Percentiles rank a stretch among this genome's conserved stretches.
phyloP scores from a whole-genome alignment of 2,113 vertebrate genomes.

The Globicephala melas region DNA sequence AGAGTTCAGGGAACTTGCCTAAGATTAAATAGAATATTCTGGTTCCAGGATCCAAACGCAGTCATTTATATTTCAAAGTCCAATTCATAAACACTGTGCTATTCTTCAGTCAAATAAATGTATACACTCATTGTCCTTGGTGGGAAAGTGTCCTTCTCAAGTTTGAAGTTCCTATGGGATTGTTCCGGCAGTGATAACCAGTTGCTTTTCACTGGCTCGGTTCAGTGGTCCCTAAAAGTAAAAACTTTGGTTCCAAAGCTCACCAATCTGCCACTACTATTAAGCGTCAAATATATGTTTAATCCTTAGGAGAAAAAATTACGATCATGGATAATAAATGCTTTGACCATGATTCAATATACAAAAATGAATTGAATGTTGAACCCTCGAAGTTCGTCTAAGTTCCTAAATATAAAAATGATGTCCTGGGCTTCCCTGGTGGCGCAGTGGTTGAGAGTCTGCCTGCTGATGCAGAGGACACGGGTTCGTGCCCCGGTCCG shows the following conservation, averaged over 20 bases:
- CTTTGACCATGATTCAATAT: neutral
- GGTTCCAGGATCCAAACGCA: neutral
- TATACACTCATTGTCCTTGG: neutral
- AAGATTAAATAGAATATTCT: neutral
- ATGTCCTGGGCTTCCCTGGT: neutral
- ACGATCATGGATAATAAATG: neutral
- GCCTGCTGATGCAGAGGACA: too few relatives aligned
- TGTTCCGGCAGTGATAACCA: neutral
- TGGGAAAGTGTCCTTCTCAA: neutral
- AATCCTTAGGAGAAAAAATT: neutral
- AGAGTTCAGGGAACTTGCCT: neutral
- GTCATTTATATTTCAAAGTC: neutral
- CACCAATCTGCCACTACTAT: neutral
- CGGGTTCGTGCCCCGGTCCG: too few relatives aligned
- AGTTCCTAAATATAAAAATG: conserved; percentile 7
- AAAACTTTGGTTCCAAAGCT: neutral
- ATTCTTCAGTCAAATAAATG: neutral
- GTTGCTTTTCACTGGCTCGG: neutral
- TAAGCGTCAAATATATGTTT: neutral
- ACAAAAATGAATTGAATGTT: neutral
- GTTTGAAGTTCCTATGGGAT: neutral
- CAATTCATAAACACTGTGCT: neutral
- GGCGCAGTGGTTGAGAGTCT: too few relatives aligned
- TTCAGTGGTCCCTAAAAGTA: neutral
- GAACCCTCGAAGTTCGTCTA: neutral